Percentiles rank a stretch among this genome's conserved stretches.
Evolutionary conservation across 2,888 invertebrate species (phyloP).

Genomic region (Meiosimyza platycephala): DNA sequence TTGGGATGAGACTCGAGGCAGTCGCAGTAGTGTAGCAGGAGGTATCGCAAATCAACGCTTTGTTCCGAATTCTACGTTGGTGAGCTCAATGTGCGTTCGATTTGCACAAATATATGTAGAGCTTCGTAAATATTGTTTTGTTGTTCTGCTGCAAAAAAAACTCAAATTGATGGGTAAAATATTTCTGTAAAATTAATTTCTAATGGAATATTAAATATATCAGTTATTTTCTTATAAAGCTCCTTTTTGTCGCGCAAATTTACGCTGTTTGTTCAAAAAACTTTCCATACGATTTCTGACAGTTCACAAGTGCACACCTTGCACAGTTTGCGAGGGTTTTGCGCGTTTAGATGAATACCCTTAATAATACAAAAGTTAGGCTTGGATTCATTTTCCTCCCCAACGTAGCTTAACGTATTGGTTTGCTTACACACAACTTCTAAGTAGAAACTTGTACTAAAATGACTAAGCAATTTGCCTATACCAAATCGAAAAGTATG

Average conservation of each 20-base stretch:
- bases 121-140: not conserved
- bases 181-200: too few relatives aligned
- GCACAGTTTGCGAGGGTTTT: too few relatives aligned
- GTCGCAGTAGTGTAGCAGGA: slow-evolving; percentile 7
- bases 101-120: not conserved
- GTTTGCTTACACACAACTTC: not conserved
- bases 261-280: too few relatives aligned
- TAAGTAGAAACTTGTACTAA: not conserved
- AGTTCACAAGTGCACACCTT: too few relatives aligned
- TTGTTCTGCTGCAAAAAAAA: not conserved
- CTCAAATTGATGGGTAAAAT: not conserved
- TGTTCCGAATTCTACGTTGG: not conserved
- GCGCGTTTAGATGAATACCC: too few relatives aligned
- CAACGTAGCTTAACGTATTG: not conserved
- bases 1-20: not conserved
- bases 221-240: too few relatives aligned
- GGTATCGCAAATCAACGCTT: slow-evolving; percentile 21
- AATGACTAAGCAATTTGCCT: slow-evolving; percentile 10
- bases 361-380: too few relatives aligned
- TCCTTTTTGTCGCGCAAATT: too few relatives aligned
- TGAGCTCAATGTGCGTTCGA: slow-evolving; percentile 4
- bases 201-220: too few relatives aligned
- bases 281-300: too few relatives aligned
- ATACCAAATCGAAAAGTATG: not conserved
- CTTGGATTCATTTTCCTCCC: too few relatives aligned